These are phyloP conservation scores for Antheraea mylitta DNA, from an alignment of 1,140 invertebrate species.

Conservation along the genomic window DNA sequence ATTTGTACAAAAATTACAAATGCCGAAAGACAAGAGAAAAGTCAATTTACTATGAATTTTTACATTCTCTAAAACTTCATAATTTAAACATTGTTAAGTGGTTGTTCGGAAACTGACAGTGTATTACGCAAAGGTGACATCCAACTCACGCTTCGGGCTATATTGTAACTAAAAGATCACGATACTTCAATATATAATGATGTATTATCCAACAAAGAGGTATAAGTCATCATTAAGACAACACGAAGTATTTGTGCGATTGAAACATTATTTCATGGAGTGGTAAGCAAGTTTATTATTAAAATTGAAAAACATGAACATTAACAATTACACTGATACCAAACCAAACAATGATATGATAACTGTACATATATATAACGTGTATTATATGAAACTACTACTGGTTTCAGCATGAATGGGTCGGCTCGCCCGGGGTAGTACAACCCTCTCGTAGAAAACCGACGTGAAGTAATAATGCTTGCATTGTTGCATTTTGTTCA, in stretches of 20 bases:
- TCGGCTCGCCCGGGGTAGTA: too few relatives aligned
- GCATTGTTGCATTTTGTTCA: too few relatives aligned
- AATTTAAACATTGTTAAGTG: background rate
- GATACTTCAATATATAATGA: background rate
- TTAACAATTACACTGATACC: background rate
- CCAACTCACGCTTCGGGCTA: background rate
- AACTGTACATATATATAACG: too few relatives aligned
- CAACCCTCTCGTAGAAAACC: too few relatives aligned
- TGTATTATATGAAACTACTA: too few relatives aligned
- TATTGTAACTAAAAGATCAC: background rate
- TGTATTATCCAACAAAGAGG: background rate
- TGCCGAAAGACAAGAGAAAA: too few relatives aligned
- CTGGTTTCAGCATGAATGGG: too few relatives aligned
- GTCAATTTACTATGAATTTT: background rate
- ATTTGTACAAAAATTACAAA: too few relatives aligned
- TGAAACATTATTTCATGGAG: background rate
- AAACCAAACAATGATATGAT: too few relatives aligned
- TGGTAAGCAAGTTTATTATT: background rate
- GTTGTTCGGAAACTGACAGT: background rate
- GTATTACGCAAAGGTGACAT: background rate
- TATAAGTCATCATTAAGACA: background rate
- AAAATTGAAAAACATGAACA: background rate
- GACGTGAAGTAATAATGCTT: too few relatives aligned
- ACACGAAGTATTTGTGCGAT: background rate
- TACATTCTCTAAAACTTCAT: background rate